These are phyloP conservation scores for Eueremaeus valkanovi DNA, from an alignment of 2,888 invertebrate genomes.

Conservation along the genomic window DNA sequence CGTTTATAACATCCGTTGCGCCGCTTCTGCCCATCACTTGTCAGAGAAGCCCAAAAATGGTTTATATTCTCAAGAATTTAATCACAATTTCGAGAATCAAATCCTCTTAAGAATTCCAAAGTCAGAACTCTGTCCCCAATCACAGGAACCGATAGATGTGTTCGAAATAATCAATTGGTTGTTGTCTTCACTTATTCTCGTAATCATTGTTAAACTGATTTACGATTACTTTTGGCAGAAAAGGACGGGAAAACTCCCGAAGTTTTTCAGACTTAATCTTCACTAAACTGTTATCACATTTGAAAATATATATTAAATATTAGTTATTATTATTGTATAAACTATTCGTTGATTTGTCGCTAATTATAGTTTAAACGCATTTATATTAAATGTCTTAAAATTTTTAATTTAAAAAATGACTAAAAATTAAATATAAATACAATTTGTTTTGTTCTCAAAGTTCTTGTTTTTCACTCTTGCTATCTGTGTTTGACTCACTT, in stretches of 20 bases:
- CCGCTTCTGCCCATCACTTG: constrained; percentile 30
- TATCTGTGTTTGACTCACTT: constrained; percentile 29
- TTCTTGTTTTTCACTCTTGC: constrained; percentile 40
- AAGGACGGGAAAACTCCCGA: constrained; percentile 47
- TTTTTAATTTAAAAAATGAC: constrained; percentile 21
- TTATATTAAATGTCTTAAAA: not conserved
- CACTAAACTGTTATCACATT: not conserved
- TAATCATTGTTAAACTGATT: constrained; percentile 45
- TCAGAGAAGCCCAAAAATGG: constrained; percentile 18
- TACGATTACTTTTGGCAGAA: constrained; percentile 47
- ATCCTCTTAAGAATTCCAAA: constrained; percentile 44
- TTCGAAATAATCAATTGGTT: constrained; percentile 46
- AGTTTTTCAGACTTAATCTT: constrained; percentile 46
- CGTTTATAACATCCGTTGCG: constrained; percentile 45
- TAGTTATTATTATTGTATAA: not conserved
- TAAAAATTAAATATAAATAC: constrained; percentile 3
- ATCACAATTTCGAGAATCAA: constrained; percentile 36
- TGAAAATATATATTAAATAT: not conserved
- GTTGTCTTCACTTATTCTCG: constrained; percentile 43
- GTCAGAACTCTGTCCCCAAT: constrained; percentile 46
- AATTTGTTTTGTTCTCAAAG: not conserved
- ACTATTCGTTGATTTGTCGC: not conserved
- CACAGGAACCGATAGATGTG: constrained; percentile 43
- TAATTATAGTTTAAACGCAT: not conserved
- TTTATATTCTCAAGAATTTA: not conserved